Percentiles rank a stretch among this genome's conserved stretches.
Evolutionary conservation across 1,140 invertebrate genomes (phyloP).

Genomic region (Aphidius gifuensis): DNA sequence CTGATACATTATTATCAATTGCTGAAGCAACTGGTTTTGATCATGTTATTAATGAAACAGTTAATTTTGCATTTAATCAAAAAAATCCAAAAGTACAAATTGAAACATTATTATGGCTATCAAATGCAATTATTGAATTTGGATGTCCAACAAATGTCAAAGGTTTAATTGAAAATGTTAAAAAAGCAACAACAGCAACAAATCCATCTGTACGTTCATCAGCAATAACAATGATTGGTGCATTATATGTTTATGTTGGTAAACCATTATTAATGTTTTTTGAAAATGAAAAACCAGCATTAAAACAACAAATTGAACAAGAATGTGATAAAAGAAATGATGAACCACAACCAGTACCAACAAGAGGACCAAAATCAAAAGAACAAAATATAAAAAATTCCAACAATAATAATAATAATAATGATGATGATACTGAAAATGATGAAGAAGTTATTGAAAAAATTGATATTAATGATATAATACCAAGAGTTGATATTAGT

Average conservation of each 20-base stretch:
- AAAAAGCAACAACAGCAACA: constrained; percentile 78
- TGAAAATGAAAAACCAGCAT: constrained; percentile 81
- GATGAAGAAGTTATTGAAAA: constrained; percentile 52
- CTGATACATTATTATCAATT: constrained; percentile 71
- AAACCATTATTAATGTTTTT: constrained; percentile 73
- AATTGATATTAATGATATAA: constrained; percentile 64
- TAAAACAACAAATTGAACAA: constrained; percentile 81
- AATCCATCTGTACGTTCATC: constrained; percentile 79
- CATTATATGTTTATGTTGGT: constrained; percentile 81
- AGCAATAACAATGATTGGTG: constrained; percentile 66
- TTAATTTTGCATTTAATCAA: constrained; percentile 76
- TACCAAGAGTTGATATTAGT: constrained; percentile 80
- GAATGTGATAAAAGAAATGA: constrained; percentile 82
- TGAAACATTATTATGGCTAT: constrained; percentile 78
- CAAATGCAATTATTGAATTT: constrained; percentile 78
- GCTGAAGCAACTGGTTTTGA: constrained; percentile 77
- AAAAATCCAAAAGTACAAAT: constrained; percentile 91
- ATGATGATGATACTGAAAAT: constrained; percentile 58
- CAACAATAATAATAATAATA: constrained; percentile 36
- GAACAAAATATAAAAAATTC: constrained; percentile 40
- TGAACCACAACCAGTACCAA: constrained; percentile 68
- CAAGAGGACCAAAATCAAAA: constrained; percentile 56
- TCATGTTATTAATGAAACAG: constrained; percentile 67
- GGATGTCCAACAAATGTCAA: constrained; percentile 80
- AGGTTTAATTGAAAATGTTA: constrained; percentile 73